These are phyloP conservation scores for Hypsibius dujardini DNA, from an alignment of 1,140 invertebrate species.

Conservation along the genomic window DNA sequence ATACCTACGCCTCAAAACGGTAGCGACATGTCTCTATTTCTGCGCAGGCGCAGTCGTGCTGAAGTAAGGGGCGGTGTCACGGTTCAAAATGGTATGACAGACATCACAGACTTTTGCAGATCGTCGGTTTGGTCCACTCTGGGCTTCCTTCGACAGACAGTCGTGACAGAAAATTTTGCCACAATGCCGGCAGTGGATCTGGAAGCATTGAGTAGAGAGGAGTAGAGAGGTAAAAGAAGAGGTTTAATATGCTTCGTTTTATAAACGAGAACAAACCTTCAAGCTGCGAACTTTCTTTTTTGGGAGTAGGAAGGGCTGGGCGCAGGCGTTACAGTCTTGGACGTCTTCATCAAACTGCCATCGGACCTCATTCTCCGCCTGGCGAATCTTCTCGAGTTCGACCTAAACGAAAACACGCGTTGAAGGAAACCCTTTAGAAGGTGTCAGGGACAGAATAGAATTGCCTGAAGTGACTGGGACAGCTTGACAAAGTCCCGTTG, in stretches of 20 bases:
- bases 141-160: slow-evolving; percentile 61
- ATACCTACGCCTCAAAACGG: too few relatives aligned
- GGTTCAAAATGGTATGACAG: slow-evolving; percentile 84
- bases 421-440: too few relatives aligned
- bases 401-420: too few relatives aligned
- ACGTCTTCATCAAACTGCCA: slow-evolving; percentile 96
- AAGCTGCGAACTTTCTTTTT: slow-evolving; percentile 38
- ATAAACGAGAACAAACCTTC: slow-evolving; percentile 37
- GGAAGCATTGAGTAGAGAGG: slow-evolving; percentile 22
- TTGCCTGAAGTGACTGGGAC: slow-evolving; percentile 81
- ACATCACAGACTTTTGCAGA: slow-evolving; percentile 80
- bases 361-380: slow-evolving; percentile 71
- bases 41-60: slow-evolving; percentile 54
- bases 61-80: slow-evolving; percentile 81
- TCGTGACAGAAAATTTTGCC: slow-evolving; percentile 78
- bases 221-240: slow-evolving; percentile 21
- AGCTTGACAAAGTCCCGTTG: slow-evolving; percentile 94
- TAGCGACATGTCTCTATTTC: too few relatives aligned
- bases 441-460: too few relatives aligned
- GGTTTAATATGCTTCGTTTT: too few relatives aligned
- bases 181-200: slow-evolving; percentile 83
- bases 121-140: slow-evolving; percentile 64
- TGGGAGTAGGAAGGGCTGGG: slow-evolving; percentile 42
- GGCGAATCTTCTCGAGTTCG: slow-evolving; percentile 79
- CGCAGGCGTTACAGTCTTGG: slow-evolving; percentile 66